Base-by-base conservation (phyloP, 1,140 invertebrate species). In the Drosophila pseudoananassae region DNA sequence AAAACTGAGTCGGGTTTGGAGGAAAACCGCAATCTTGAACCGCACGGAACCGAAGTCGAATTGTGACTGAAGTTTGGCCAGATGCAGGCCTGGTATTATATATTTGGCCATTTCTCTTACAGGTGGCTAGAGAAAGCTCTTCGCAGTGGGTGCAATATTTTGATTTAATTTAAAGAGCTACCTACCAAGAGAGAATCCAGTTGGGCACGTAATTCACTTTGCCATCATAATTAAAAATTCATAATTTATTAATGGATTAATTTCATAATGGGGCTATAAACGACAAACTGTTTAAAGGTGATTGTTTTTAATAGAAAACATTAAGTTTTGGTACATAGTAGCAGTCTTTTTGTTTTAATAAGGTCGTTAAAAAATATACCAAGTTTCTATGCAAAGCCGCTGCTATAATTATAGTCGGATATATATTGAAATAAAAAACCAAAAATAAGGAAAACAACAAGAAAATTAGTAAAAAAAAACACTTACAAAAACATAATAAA, bases 31-130 rank as follows among this genome's bases (percentile, higher is more conserved):
- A 43, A 68, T 38, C 25, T 29, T 47, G 31, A 51, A 52, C 74
- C 51, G 64, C 57, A 74, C 74, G n/a, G 36, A 65, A 15, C 57
- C 46, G 50, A 73, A 68, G 64, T 65, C 66, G 23, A 58, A 57
- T 52, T 50, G 64, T 40, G 69, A 90, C 87, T 90, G 75, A 90
- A 76, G 79, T 56, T 59, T 27, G 43, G 52, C 56, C 47, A 61
- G 68, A 63, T 60, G 54, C 73, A 76, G 60, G 53, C 15, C 53
- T 38, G 56, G 31, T 56, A 65, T 83, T 90, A 80, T 90, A 90
- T 60, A 51, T 74, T 57, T 54, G 50, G 61, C 38, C 61, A 54
- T 65, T 68, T 74, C 27, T 46, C 38, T 59, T 49, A 15, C 47
- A 27, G 40, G 49, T 50, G 51, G 10, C 20, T 31, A 23, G 33